Conservation (phyloP, 2,888 invertebrate genomes). For the Synergus laeviventris region DNA sequence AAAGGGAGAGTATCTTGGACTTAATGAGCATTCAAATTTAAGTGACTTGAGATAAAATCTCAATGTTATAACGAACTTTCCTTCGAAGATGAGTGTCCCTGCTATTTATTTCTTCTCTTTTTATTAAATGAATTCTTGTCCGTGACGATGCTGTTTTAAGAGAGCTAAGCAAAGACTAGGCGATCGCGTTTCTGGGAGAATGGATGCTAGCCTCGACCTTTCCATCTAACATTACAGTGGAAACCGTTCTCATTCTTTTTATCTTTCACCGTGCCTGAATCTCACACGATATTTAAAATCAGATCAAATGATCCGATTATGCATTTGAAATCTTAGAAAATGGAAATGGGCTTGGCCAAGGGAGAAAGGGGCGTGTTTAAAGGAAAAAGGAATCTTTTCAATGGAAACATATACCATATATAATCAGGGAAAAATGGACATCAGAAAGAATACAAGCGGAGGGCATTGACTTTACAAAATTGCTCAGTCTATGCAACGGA, state of each 20-base stretch:
- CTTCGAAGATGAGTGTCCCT: not conserved
- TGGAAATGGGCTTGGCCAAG: no score
- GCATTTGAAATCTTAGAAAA: not conserved
- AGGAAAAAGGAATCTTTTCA: no score
- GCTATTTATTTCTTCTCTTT: not conserved
- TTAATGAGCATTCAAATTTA: not conserved
- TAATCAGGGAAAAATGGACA: not conserved
- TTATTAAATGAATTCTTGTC: not conserved
- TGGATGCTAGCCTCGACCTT: not conserved
- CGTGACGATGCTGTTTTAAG: not conserved
- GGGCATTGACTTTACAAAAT: conserved; percentile 29
- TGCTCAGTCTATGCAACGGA: conserved; percentile 16
- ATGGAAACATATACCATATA: no score
- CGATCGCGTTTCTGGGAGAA: not conserved
- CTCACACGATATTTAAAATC: not conserved
- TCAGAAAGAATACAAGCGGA: not conserved
- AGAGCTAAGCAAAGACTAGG: not conserved
- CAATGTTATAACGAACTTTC: not conserved
- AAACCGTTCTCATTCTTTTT: not conserved
- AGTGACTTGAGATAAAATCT: not conserved
- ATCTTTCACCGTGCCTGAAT: not conserved
- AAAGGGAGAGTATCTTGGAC: not conserved
- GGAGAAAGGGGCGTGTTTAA: no score
- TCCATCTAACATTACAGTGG: not conserved
- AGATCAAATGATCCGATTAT: not conserved